phyloP scores from a whole-genome alignment of 2,113 vertebrate genomes.

The Hippocampus abdominalis region DNA sequence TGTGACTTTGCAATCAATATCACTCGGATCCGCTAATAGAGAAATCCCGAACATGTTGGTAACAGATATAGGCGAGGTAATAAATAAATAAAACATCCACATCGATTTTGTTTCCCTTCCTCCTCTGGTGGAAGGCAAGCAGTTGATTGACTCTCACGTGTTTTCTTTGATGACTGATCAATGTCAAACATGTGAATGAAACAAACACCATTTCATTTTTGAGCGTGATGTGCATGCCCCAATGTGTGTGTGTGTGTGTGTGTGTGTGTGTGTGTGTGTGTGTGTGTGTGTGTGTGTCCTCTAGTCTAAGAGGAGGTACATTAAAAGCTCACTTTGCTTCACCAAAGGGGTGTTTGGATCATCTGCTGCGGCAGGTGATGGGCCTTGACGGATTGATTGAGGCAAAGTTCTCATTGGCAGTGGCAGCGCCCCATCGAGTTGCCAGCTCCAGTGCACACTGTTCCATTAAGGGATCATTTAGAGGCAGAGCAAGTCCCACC shows the following conservation, averaged over 20 bases:
- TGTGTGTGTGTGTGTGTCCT: conserved; percentile 34
- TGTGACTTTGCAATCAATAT: conserved; percentile 62
- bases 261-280: no score
- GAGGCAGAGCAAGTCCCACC: conserved; percentile 67
- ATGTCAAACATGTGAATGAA: conserved; percentile 57
- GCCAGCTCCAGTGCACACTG: conserved; percentile 70
- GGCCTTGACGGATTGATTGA: conserved; percentile 73
- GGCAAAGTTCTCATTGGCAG: conserved; percentile 64
- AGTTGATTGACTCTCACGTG: conserved; percentile 64
- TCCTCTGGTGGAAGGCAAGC: conserved; percentile 39
- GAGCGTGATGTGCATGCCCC: conserved; percentile 8
- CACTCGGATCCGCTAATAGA: conserved; percentile 52
- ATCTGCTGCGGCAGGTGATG: conserved; percentile 73
- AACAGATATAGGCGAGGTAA: conserved; percentile 54
- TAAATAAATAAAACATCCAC: conserved; percentile 61
- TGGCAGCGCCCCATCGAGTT: conserved; percentile 71
- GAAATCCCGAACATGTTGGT: conserved; percentile 50
- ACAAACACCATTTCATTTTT: conserved; percentile 57
- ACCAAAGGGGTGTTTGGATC: conserved; percentile 69
- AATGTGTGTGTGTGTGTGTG: no score
- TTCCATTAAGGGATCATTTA: conserved; percentile 74
- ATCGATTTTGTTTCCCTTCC: conserved; percentile 61
- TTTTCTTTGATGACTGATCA: conserved; percentile 63
- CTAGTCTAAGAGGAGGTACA: conserved; percentile 65
- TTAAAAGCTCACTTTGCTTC: conserved; percentile 67